Evolutionary conservation across 2,888 invertebrate genomes (phyloP).

Genomic region (Drosophila paramelanica): DNA sequence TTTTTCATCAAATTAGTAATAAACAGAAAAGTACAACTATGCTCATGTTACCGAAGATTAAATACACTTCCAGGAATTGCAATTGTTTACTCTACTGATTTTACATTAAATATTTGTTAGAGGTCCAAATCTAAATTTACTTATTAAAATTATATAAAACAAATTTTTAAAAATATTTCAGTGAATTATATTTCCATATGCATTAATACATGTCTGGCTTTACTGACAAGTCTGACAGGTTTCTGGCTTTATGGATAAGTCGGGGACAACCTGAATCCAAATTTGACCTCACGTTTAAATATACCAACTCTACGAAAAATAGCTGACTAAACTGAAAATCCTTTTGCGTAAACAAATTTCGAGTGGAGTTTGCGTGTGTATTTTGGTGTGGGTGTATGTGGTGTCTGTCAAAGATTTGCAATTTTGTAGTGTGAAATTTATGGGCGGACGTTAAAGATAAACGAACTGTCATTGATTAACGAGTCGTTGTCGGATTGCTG

Average conservation of each 20-base stretch:
- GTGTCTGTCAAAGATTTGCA: constrained; percentile 64
- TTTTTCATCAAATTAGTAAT: constrained; percentile 31
- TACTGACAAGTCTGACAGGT: no score
- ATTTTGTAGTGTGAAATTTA: constrained; percentile 76
- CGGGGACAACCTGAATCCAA: no score
- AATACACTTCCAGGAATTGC: constrained; percentile 1
- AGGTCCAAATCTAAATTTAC: no score
- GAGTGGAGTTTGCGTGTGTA: neutral
- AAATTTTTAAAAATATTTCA: no score
- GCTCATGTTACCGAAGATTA: neutral
- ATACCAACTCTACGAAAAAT: constrained; percentile 24
- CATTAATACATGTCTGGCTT: no score
- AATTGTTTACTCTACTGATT: neutral
- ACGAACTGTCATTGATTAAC: constrained; percentile 78
- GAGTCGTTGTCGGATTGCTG: constrained; percentile 55
- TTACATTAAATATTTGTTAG: no score
- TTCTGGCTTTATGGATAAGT: no score
- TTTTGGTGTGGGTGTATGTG: neutral
- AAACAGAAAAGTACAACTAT: neutral
- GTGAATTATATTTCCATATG: no score
- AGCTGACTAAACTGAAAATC: constrained; percentile 44
- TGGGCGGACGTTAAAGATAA: constrained; percentile 74
- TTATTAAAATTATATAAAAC: no score
- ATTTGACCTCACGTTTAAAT: constrained; percentile 23
- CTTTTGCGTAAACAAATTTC: constrained; percentile 30